phyloP scores from a whole-genome alignment of 2,888 invertebrate genomes.

The Amorpha juglandis region DNA sequence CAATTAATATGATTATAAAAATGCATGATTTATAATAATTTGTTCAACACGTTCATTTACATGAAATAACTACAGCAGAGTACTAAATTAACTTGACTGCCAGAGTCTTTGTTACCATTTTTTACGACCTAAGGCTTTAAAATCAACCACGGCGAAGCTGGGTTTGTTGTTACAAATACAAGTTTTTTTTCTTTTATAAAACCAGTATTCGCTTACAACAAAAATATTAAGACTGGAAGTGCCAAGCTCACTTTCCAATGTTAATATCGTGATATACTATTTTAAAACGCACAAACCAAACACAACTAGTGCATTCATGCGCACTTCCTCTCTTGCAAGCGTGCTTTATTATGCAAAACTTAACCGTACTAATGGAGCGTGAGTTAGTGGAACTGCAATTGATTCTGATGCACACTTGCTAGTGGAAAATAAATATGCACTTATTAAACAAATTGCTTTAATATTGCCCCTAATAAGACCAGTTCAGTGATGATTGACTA shows the following conservation, averaged over 20 bases:
- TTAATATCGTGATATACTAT: slow-evolving; percentile 9
- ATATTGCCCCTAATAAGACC: not conserved
- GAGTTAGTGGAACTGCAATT: slow-evolving; percentile 27
- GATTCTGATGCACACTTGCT: slow-evolving; percentile 16
- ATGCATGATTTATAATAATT: not conserved
- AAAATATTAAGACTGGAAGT: not conserved
- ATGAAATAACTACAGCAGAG: not conserved
- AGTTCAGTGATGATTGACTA: not conserved
- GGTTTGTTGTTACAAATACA: not conserved
- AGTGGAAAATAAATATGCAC: slow-evolving; percentile 10
- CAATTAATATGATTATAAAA: not conserved
- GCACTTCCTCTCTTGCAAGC: slow-evolving; percentile 50
- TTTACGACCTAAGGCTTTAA: not conserved
- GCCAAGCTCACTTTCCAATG: slow-evolving; percentile 11
- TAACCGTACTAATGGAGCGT: slow-evolving; percentile 44
- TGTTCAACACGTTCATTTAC: too few species aligned
- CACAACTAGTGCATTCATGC: slow-evolving; percentile 44
- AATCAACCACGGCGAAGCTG: not conserved
- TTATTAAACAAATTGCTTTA: slow-evolving; percentile 9
- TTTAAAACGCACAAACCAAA: slow-evolving; percentile 16
- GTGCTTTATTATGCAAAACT: slow-evolving; percentile 45
- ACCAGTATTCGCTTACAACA: not conserved
- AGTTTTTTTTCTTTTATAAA: not conserved
- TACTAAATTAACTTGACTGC: not conserved
- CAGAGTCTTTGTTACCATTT: not conserved